These are phyloP conservation scores for Leptoteleia sp. DNA, from an alignment of 1,140 invertebrate species.

Conservation along the genomic window DNA sequence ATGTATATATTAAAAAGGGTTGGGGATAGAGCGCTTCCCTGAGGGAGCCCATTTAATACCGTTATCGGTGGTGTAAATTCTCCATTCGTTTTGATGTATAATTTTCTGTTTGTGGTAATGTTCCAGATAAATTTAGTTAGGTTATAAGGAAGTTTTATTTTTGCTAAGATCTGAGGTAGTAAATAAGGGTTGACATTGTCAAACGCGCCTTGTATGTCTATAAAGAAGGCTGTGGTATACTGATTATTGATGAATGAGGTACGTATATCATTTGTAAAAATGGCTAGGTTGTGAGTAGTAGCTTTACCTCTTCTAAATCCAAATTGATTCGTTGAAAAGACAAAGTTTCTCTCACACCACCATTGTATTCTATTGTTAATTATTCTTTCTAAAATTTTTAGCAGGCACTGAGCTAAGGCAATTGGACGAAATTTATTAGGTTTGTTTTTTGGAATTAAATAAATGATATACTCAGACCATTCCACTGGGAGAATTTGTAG, in stretches of 20 bases:
- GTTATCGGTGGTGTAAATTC: background rate
- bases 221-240: background rate
- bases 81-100: slow-evolving; percentile 14
- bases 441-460: slow-evolving; percentile 30
- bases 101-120: background rate
- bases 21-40: slow-evolving; percentile 19
- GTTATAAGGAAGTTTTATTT: slow-evolving; percentile 6
- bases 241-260: background rate
- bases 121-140: slow-evolving; percentile 18
- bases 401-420: slow-evolving; percentile 25
- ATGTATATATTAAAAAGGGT: slow-evolving; percentile 21
- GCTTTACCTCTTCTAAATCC: slow-evolving; percentile 28
- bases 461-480: slow-evolving; percentile 18
- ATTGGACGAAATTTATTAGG: slow-evolving; percentile 42
- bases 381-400: slow-evolving; percentile 59
- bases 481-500: background rate
- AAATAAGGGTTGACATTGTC: slow-evolving; percentile 28
- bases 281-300: background rate
- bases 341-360: slow-evolving; percentile 12
- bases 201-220: slow-evolving; percentile 37
- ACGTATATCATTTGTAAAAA: slow-evolving; percentile 7
- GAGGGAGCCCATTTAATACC: slow-evolving; percentile 8
- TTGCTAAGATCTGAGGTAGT: background rate
- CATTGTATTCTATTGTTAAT: slow-evolving; percentile 34
- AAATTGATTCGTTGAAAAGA: slow-evolving; percentile 18